These are phyloP conservation scores for Mormyrops attenuatus DNA, from an alignment of 2,797 vertebrate genomes.

Conservation along the genomic window DNA sequence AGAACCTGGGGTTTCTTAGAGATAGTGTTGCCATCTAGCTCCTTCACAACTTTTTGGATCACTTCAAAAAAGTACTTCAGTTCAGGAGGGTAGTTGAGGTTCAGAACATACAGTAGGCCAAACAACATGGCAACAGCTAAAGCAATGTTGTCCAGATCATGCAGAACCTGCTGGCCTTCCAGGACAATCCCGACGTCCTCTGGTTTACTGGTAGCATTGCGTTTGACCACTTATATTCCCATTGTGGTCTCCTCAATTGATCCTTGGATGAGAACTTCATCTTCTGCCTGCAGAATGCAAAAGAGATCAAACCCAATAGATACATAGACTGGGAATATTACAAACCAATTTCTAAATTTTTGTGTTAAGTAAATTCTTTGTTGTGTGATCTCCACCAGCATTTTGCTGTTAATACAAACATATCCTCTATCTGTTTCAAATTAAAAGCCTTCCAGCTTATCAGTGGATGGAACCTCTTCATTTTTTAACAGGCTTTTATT, in stretches of 20 bases:
- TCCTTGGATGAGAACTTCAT: not conserved
- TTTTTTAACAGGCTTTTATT: not conserved
- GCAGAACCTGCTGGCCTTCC: not conserved
- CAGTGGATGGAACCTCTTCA: not conserved
- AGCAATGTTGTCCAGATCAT: not conserved
- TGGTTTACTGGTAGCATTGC: not conserved
- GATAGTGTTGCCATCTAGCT: not conserved
- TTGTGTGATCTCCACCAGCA: no score
- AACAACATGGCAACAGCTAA: constrained; percentile 16
- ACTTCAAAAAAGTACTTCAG: not conserved
- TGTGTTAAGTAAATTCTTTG: no score
- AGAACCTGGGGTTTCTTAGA: constrained; percentile 12
- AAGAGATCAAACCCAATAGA: not conserved
- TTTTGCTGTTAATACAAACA: no score
- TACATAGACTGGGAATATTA: not conserved
- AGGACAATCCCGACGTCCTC: not conserved
- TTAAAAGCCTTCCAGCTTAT: not conserved
- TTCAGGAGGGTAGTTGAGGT: constrained; percentile 20
- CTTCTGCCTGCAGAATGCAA: not conserved
- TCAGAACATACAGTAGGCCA: constrained; percentile 21
- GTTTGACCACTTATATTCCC: not conserved
- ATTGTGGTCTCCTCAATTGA: not conserved
- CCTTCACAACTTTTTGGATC: not conserved
- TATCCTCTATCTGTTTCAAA: not conserved
- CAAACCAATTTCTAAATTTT: not conserved